These are phyloP conservation scores for Lophius americanus DNA, from an alignment of 2,797 vertebrate genomes.

Conservation along the genomic window DNA sequence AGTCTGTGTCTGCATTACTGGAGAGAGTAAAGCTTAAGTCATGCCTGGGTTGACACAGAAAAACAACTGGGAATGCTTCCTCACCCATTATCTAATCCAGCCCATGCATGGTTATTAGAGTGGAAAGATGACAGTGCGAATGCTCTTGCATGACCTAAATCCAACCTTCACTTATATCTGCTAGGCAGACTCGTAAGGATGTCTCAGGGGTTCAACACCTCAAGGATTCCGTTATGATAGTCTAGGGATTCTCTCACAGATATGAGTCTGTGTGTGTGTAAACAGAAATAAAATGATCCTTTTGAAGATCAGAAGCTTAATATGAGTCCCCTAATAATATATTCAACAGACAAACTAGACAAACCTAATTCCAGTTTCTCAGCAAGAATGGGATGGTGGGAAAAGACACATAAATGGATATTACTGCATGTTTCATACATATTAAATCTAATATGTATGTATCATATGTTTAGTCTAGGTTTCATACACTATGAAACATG, in stretches of 20 bases:
- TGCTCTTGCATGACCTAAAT: conserved; percentile 43
- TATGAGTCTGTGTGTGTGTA: background rate
- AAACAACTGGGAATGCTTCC: conserved; percentile 49
- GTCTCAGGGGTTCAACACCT: conserved; percentile 47
- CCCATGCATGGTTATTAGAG: conserved; percentile 74
- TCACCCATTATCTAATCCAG: conserved; percentile 61
- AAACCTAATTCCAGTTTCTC: too few relatives aligned
- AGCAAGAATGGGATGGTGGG: too few relatives aligned
- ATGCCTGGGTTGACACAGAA: conserved; percentile 66
- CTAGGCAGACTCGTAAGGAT: conserved; percentile 47
- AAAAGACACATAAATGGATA: too few relatives aligned
- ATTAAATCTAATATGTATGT: conserved; percentile 9
- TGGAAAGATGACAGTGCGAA: conserved; percentile 68
- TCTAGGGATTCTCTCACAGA: conserved; percentile 29
- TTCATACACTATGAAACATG: too few relatives aligned
- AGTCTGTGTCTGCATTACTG: conserved; percentile 67
- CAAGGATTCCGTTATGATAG: conserved; percentile 34
- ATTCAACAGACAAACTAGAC: conserved; percentile 19
- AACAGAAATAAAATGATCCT: conserved; percentile 21
- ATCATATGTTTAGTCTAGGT: conserved; percentile 16
- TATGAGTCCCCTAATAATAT: conserved; percentile 28
- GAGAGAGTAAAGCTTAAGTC: conserved; percentile 65
- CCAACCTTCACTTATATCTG: conserved; percentile 51
- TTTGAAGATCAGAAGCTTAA: conserved; percentile 20
- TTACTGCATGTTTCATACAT: background rate